Evolutionary conservation across 1,140 invertebrate species (phyloP), one percentile per base, ranked within the genome.

Genomic region (Hylaeus anthracinus): DNA sequence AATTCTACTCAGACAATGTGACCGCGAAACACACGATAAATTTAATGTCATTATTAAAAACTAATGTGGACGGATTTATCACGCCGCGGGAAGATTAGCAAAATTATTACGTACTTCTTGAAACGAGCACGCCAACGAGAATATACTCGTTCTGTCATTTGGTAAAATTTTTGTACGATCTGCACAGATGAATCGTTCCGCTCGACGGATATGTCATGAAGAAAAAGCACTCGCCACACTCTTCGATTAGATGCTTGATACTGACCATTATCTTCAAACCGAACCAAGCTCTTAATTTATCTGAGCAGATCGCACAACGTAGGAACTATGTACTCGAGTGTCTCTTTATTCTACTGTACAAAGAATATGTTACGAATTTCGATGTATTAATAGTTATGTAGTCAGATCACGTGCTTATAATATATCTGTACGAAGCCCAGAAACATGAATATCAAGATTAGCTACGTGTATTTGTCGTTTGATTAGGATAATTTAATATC

Each of bases 201-300:
- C 10, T 78, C 51, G 39, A 56, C 8, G 64, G 58, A 79, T 64
- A 79, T 79, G 77, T 79, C 77, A 79, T 79, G 71, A 73, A 73
- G 77, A 64, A 67, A 67, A 51, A 79, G 61, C 77, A 79, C 77
- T 73, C 77, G 51, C 51, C 64, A 79, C 77, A 79, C 77, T 73
- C 77, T 79, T 65, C 61, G 77, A 79, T 79, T 79, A 79, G 77
- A 73, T 79, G 71, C 71, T 79, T 72, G 71, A 79, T 79, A 79
- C 77, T 79, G 77, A 79, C 77, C 77, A 79, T 79, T 79, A 79
- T 79, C 77, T 79, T 43, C 71, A 55, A 78, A 79, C 70, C 61
- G 72, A 79, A 79, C 77, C 61, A 79, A 66, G 61, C 77, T 79
- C 71, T 79, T 79, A 79, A 79, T 79, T 79, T 79, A 79, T 79